phyloP scores from a whole-genome alignment of 2,797 vertebrate species.

The Crypturellus tataupa region DNA sequence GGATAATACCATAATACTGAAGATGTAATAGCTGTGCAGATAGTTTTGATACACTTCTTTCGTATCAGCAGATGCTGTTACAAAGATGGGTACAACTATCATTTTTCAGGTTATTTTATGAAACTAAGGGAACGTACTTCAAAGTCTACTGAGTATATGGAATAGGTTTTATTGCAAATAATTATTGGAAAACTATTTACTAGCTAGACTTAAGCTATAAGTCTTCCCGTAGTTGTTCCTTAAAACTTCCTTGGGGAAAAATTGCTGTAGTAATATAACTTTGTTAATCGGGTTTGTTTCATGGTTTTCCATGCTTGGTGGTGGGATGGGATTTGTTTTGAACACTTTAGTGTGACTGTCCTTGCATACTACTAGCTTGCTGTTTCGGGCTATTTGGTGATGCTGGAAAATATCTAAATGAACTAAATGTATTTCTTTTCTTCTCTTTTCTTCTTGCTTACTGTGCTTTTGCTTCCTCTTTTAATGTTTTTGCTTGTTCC shows the following conservation, averaged over 20 bases:
- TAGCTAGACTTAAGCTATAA: constrained; percentile 27
- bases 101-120: constrained; percentile 65
- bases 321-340: constrained; percentile 54
- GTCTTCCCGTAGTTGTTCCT: constrained; percentile 46
- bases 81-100: constrained; percentile 30
- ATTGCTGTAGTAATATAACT: constrained; percentile 24
- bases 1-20: background rate
- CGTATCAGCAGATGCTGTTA: constrained; percentile 39
- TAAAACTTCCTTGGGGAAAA: constrained; percentile 59
- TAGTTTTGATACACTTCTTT: constrained; percentile 49
- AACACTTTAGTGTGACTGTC: constrained; percentile 61
- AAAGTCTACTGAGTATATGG: constrained; percentile 49
- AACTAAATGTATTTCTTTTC: constrained; percentile 77
- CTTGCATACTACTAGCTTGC: constrained; percentile 76
- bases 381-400: constrained; percentile 66
- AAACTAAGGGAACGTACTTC: constrained; percentile 63
- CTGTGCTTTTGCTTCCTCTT: constrained; percentile 82
- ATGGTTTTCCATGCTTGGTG: constrained; percentile 61
- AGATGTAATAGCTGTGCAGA: constrained; percentile 53
- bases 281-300: constrained; percentile 69
- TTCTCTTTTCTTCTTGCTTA: constrained; percentile 82
- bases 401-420: constrained; percentile 75
- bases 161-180: constrained; percentile 60
- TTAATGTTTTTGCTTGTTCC: constrained; percentile 79
- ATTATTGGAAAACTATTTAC: constrained; percentile 59